Conservation (phyloP, 2,113 vertebrate genomes). For the Phyllopteryx taeniolatus region DNA sequence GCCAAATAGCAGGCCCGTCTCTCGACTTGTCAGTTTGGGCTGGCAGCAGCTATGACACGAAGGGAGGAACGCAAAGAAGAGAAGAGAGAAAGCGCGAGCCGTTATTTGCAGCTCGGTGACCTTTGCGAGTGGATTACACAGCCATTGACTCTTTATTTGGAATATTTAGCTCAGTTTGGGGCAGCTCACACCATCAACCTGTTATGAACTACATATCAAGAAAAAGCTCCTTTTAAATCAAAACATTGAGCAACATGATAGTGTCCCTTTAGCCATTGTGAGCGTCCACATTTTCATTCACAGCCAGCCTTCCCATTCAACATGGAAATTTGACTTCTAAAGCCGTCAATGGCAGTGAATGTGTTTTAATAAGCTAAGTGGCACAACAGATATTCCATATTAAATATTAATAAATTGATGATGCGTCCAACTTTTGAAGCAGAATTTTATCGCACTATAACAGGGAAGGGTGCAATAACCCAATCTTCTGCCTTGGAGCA, state of each 20-base stretch:
- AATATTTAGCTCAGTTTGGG: conserved; percentile 10
- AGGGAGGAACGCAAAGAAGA: conserved; percentile 17
- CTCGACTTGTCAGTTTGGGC: conserved; percentile 1
- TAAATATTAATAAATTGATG: neutral
- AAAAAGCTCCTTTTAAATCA: neutral
- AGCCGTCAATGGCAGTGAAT: too few relatives aligned
- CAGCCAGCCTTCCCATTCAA: too few relatives aligned
- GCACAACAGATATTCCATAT: neutral
- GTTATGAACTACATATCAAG: neutral
- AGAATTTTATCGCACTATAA: neutral
- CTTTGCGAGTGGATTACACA: conserved; percentile 66
- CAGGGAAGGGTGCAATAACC: neutral
- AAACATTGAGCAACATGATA: neutral
- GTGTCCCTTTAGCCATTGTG: neutral
- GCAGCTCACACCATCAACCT: neutral
- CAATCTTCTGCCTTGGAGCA: neutral
- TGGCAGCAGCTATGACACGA: neutral
- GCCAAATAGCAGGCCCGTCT: conserved; percentile 1
- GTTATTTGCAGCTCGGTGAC: conserved; percentile 65
- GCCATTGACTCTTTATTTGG: conserved; percentile 24
- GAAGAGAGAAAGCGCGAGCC: conserved; percentile 10
- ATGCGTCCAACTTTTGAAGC: neutral
- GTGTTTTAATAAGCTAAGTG: too few relatives aligned
- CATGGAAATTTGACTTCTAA: too few relatives aligned
- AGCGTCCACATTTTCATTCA: too few relatives aligned